These are phyloP conservation scores for Ophiothrix spiculata DNA, from an alignment of 35 echinoderm and acorn worm genomes.

Conservation along the genomic window DNA sequence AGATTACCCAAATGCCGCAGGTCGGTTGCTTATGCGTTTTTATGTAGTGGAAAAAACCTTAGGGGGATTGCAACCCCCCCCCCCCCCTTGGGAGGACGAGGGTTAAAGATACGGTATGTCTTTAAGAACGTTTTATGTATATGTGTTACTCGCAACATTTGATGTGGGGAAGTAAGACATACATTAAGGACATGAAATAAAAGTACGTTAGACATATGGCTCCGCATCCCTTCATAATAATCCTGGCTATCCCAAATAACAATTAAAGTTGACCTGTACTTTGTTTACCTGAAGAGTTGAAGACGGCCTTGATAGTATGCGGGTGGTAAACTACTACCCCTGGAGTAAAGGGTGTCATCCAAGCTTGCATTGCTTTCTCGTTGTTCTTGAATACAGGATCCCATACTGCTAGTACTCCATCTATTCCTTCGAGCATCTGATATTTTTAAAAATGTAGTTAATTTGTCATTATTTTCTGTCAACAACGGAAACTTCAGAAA, in stretches of 20 bases:
- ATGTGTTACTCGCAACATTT: neutral
- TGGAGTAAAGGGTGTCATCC: conserved; percentile 15
- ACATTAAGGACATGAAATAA: neutral
- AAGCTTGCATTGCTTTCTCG: neutral
- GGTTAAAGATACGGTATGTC: no score
- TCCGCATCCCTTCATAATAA: neutral
- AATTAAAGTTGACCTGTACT: neutral
- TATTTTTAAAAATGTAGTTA: no score
- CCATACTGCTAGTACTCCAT: neutral
- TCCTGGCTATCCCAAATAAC: neutral
- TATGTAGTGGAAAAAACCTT: no score
- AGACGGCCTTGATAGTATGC: conserved; percentile 5
- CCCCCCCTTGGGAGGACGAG: no score
- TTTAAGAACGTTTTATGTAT: neutral
- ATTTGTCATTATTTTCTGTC: no score
- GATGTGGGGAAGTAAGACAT: neutral
- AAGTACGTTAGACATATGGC: neutral
- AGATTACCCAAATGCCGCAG: no score
- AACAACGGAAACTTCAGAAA: no score
- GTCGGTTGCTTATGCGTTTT: no score
- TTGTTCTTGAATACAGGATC: neutral
- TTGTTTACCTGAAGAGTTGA: conserved; percentile 16
- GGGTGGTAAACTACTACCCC: conserved; percentile 8
- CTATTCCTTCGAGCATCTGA: neutral
- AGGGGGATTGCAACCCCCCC: no score